Evolutionary conservation across 2,113 vertebrate genomes (phyloP).

Genomic region (Conger conger): DNA sequence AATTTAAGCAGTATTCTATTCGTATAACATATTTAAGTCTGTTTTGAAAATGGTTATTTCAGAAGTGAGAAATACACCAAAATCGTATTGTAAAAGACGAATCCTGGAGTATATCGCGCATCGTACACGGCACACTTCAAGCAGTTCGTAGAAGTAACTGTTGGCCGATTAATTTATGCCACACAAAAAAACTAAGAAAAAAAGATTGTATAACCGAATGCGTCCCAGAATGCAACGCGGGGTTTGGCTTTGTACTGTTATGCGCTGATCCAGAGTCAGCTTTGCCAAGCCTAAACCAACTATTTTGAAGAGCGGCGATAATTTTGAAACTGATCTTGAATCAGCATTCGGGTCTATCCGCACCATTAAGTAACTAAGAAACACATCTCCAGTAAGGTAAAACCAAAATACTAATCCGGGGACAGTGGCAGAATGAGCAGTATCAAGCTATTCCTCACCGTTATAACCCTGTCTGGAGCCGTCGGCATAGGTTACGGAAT

Average conservation of each 20-base stretch:
- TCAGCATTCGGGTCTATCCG: neutral
- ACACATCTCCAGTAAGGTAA: too few relatives aligned
- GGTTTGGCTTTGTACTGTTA: neutral
- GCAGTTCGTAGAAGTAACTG: too few relatives aligned
- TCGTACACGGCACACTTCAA: too few relatives aligned
- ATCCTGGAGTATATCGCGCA: too few relatives aligned
- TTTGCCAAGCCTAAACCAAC: neutral
- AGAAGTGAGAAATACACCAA: too few relatives aligned
- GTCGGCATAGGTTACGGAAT: constrained; percentile 41
- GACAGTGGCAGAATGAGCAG: neutral
- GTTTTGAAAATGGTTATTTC: too few relatives aligned
- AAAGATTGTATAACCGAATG: neutral
- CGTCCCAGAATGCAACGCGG: constrained; percentile 3
- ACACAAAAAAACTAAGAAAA: neutral
- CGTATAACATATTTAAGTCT: neutral
- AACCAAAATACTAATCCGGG: too few relatives aligned
- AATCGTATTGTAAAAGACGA: too few relatives aligned
- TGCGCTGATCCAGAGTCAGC: neutral
- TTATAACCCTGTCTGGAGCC: neutral
- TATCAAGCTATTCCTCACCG: constrained; percentile 31
- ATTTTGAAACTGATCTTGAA: neutral
- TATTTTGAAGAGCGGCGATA: neutral
- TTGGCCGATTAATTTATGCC: neutral
- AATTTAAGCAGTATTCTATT: neutral
- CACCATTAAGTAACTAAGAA: too few relatives aligned